Evolutionary conservation across 2,888 invertebrate genomes (phyloP).

Genomic region (Isoperla grammatica): DNA sequence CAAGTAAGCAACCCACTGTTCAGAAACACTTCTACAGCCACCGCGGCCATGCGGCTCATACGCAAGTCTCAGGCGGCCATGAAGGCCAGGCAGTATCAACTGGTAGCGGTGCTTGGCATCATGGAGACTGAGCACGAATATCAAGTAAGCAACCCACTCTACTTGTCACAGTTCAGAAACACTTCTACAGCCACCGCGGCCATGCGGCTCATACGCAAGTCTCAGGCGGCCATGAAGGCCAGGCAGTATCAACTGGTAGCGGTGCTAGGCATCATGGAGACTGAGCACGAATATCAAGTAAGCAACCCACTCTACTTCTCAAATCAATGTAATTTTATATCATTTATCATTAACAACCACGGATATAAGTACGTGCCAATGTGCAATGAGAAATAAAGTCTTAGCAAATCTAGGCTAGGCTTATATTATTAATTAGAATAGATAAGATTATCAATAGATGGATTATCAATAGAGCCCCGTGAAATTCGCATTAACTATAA

Average conservation of each 20-base stretch:
- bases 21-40: conserved; percentile 52
- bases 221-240: conserved; percentile 70
- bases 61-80: conserved; percentile 69
- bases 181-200: conserved; percentile 54
- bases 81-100: conserved; percentile 81
- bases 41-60: conserved; percentile 58
- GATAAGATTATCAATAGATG: too few species aligned
- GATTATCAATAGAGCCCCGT: too few species aligned
- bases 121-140: conserved; percentile 68
- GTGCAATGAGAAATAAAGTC: too few species aligned
- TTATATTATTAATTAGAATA: too few species aligned
- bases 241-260: conserved; percentile 83
- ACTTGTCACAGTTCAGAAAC: conserved; percentile 62
- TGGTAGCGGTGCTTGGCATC: conserved; percentile 70
- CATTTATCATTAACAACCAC: too few species aligned
- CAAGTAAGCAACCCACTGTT: conserved; percentile 54
- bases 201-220: conserved; percentile 64
- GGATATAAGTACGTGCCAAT: too few species aligned
- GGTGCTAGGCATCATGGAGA: conserved; percentile 65
- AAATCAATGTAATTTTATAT: too few species aligned
- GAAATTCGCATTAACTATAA: too few species aligned
- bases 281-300: conserved; percentile 71
- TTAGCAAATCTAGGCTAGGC: too few species aligned
- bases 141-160: conserved; percentile 61
- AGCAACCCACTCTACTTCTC: too few species aligned